Conservation (phyloP, 2,888 invertebrate genomes). For the Chydorus sphaericus region DNA sequence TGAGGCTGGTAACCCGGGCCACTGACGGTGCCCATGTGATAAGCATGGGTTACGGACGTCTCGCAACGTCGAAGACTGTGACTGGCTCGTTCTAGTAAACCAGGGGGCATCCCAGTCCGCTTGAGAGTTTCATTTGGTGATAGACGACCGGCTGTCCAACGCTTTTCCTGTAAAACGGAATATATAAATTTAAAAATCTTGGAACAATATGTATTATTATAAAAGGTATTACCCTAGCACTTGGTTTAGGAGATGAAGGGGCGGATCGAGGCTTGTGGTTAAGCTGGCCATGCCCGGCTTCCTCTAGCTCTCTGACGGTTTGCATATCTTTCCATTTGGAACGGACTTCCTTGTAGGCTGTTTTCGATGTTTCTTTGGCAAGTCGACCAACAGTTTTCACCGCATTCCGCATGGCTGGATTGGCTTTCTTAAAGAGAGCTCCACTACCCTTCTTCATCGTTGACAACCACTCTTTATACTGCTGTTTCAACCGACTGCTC, state of each 20-base stretch:
- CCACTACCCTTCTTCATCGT: conserved; percentile 65
- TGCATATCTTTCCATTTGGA: conserved; percentile 39
- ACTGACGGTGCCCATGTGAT: conserved; percentile 6
- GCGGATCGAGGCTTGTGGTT: conserved; percentile 41
- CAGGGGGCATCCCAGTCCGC: neutral
- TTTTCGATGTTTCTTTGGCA: conserved; percentile 42
- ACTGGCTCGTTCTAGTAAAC: neutral
- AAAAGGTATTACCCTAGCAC: neutral
- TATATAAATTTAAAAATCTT: too few species aligned
- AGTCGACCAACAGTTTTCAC: conserved; percentile 56
- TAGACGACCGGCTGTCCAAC: too few species aligned
- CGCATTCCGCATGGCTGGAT: conserved; percentile 84
- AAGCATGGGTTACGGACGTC: conserved; percentile 8
- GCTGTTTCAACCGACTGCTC: conserved; percentile 45
- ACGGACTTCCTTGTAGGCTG: conserved; percentile 58
- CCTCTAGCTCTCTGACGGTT: conserved; percentile 17
- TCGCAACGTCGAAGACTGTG: conserved; percentile 9
- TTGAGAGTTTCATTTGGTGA: neutral
- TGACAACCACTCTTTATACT: conserved; percentile 65
- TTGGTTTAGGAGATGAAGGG: conserved; percentile 41
- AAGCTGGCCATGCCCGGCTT: conserved; percentile 17
- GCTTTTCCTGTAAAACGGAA: too few species aligned
- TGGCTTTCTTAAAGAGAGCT: conserved; percentile 72
- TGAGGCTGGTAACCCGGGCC: too few species aligned
- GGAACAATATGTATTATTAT: too few species aligned